Evolutionary conservation across 2,888 invertebrate species (phyloP), one percentile per base, ranked within the genome.

Genomic region (Drosophila yooni): DNA sequence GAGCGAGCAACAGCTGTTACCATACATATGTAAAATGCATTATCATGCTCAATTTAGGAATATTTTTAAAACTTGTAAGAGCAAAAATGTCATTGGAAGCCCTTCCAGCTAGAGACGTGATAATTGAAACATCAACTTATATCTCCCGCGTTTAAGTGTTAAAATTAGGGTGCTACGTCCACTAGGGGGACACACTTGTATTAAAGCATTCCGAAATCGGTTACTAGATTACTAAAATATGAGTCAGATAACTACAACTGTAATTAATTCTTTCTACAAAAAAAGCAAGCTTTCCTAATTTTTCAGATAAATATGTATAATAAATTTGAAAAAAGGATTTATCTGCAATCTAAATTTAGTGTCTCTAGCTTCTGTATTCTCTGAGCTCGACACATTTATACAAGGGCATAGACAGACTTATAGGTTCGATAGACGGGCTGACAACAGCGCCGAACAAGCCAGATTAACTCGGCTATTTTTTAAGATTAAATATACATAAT

Each of bases 1-100:
- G 31, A 27, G 61, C 57, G 74, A 73, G 59, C 46, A 81, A 78
- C 77, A 78, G 77, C 77, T 78, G 81, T 81, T 40, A 15, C 27
- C 57, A 57, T 31, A n/a, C 3, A 53, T 48, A 53, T 50, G 10
- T 50, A 18, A 25, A 21, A 25, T 15, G 4, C 15, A 46, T 46
- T 29, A 66, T 65, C 25, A 33, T 27, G 15, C 27, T n/a, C 13
- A 50, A 65, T 27, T n/a, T 34, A 11, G 2, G 13, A 58, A 58
- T 31, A 58, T 33, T 31, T 31, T 58, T 6, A 43, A 31, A 25
- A 33, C n/a, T 48, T 40, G 27, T 21, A 15, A 36, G 46, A 8
- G 7, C 25, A 25, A 10, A 36, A 25, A 27, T 6, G 29, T 8
- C 13, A 7, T 46, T 46, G 13, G 13, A 15, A 21, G 46, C 21